Percentiles rank a stretch among this genome's conserved stretches.
These are phyloP conservation scores for Synanthedon myopaeformis DNA, from an alignment of 2,888 invertebrate species.

Conservation along the genomic window DNA sequence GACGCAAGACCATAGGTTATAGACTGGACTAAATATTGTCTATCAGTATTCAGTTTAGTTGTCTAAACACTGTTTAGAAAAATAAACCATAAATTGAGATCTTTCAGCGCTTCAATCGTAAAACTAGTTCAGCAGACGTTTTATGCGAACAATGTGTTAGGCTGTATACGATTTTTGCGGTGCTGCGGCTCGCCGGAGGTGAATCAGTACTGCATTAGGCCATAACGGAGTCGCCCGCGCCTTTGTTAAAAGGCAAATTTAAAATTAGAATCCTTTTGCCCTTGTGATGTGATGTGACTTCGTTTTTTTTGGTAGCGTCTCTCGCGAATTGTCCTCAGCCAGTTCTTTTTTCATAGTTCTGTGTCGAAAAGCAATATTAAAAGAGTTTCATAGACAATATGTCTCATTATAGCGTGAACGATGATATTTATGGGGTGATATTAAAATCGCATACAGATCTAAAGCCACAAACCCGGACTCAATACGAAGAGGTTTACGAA, in stretches of 20 bases:
- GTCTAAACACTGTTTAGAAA: background rate
- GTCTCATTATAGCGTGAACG: conserved; percentile 57
- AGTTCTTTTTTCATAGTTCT: conserved; percentile 32
- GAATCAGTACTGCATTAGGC: conserved; percentile 65
- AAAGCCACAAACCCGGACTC: conserved; percentile 27
- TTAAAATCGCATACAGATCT: conserved; percentile 38
- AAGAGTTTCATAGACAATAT: conserved; percentile 7
- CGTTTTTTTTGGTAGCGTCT: conserved; percentile 20
- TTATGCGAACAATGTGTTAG: conserved; percentile 51
- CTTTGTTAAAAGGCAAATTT: conserved; percentile 46
- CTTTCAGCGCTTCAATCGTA: conserved; percentile 12
- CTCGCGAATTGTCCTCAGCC: conserved; percentile 20
- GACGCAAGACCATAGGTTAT: background rate
- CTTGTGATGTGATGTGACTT: conserved; percentile 32
- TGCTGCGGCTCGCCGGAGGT: conserved; percentile 38
- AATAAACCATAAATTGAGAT: background rate
- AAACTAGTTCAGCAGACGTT: conserved; percentile 33
- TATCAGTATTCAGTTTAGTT: background rate
- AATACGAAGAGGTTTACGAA: conserved; percentile 54
- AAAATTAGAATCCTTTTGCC: conserved; percentile 61
- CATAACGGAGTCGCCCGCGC: conserved; percentile 63
- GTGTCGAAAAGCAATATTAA: conserved; percentile 11
- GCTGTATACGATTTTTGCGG: conserved; percentile 45
- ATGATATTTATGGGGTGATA: conserved; percentile 60
- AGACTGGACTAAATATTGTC: background rate